phyloP scores from a whole-genome alignment of 2,113 vertebrate species.

The Odontophorus gujanensis region DNA sequence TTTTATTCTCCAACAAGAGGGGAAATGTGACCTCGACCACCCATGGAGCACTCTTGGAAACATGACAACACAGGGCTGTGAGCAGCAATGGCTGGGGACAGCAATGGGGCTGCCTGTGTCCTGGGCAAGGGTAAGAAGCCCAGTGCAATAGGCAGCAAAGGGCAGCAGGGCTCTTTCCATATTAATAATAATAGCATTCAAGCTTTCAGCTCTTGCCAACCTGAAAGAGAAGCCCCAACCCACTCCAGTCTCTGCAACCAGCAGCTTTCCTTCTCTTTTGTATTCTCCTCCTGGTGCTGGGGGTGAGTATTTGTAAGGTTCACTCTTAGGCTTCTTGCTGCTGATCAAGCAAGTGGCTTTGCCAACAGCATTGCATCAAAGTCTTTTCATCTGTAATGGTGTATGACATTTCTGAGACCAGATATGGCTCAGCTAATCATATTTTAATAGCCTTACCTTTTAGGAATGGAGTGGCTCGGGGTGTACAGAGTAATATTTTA shows the following conservation, averaged over 20 bases:
- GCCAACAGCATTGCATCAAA: constrained; percentile 67
- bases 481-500: constrained; percentile 73
- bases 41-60: constrained; percentile 55
- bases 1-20: background rate
- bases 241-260: background rate
- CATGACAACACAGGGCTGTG: rapidly evolving
- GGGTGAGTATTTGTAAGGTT: constrained; percentile 18
- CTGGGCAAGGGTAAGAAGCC: background rate
- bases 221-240: background rate
- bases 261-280: background rate
- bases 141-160: background rate
- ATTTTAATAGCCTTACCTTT: constrained; percentile 81
- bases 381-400: constrained; percentile 76
- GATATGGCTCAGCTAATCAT: constrained; percentile 77
- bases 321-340: constrained; percentile 8
- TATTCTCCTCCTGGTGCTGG: background rate
- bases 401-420: constrained; percentile 81
- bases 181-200: rapidly evolving
- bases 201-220: background rate
- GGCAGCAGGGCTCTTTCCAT: background rate
- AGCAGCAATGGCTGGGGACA: background rate
- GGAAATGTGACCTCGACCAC: constrained; percentile 57
- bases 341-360: constrained; percentile 58
- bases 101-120: background rate
- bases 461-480: constrained; percentile 53